These are phyloP conservation scores for Rhagonycha fulva DNA, from an alignment of 2,888 invertebrate species.

Conservation along the genomic window DNA sequence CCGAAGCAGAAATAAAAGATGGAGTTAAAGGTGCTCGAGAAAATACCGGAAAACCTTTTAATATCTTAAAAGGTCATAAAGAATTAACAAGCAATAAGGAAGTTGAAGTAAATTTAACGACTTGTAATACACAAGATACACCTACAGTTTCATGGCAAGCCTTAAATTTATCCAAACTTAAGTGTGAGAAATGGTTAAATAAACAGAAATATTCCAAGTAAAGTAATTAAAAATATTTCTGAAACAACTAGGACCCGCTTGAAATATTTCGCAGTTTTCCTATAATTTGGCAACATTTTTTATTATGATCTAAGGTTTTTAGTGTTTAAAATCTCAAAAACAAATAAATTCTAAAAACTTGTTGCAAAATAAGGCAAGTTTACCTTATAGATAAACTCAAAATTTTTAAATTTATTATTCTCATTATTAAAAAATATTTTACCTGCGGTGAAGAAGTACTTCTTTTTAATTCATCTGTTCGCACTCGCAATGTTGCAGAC, in stretches of 20 bases:
- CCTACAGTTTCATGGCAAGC: constrained; percentile 39
- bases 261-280: no score
- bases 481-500: constrained; percentile 54
- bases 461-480: constrained; percentile 64
- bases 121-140: constrained; percentile 40
- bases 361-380: no score
- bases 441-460: constrained; percentile 68
- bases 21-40: background rate
- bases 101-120: constrained; percentile 39
- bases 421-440: constrained; percentile 27
- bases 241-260: constrained; percentile 3
- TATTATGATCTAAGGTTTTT: no score
- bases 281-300: no score
- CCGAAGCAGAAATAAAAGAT: background rate
- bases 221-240: background rate
- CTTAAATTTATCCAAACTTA: constrained; percentile 41
- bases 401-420: no score
- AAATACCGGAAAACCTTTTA: constrained; percentile 35
- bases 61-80: constrained; percentile 37
- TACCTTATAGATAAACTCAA: no score
- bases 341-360: no score
- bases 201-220: constrained; percentile 21
- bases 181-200: constrained; percentile 47
- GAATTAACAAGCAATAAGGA: constrained; percentile 14
- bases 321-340: no score